Evolutionary conservation across 2,113 vertebrate species (phyloP), one percentile per base, ranked within the genome.

Genomic region (Sphaerodactylus townsendi): DNA sequence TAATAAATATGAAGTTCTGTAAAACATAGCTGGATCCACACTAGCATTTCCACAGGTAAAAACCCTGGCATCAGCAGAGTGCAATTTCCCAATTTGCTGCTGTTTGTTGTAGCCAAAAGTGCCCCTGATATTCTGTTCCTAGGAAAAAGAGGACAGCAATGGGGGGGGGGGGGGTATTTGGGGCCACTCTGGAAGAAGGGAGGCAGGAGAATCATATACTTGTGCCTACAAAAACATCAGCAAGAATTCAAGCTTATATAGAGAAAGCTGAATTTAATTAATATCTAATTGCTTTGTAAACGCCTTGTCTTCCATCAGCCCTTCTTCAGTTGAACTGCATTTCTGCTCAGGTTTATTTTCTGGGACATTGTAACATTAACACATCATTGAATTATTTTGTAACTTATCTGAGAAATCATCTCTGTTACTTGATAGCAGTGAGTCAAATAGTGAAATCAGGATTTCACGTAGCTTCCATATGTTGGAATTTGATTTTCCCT

Each of bases 361-460:
- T 37, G 28, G 62, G n/a, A 82, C 46, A 83, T 14, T 28, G 23
- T 76, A 25, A 66, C 39, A 73, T 9, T 82, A 10, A 23, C 35
- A 28, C 30, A 81, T 56, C 3, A 2, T 23, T 65, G 84, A 85
- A 33, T 80, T 48, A n/a, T 4, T 59, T 17, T 77, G 15, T 70
- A 70, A 39, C 85, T 69, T 74, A 53, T 82, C 7, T 82, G 69
- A 79, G 80, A 33, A 28, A 77, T 17, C 65, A 1, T 68, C 17
- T 35, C 72, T 8, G 14, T 90, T 82, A 33, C 33, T 3, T 66
- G 87, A 86, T 86, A 35, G 4, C 88, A 82, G 53, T 46, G 17
- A 35, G 56, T 85, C n/a, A n/a, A 77, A 85, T 8, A 86, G 78
- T 73, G 21, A 84, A 59, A 76, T 44, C n/a, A 88, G 71, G 71